phyloP scores from a whole-genome alignment of 2,888 invertebrate species.

The Agrochola lota region DNA sequence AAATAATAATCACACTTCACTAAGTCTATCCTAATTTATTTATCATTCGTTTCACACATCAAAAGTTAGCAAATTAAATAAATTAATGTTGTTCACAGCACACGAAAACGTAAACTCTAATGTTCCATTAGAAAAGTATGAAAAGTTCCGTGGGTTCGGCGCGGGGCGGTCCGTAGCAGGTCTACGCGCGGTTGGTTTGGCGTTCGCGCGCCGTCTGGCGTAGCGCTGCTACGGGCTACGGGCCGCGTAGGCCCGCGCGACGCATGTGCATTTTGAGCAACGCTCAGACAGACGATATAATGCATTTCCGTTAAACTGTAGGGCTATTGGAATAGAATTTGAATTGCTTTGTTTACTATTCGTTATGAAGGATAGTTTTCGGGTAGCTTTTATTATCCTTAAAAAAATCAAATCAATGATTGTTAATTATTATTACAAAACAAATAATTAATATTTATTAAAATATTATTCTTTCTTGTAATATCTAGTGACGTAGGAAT shows the following conservation, averaged over 20 bases:
- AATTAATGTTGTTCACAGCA: slow-evolving; percentile 67
- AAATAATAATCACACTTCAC: slow-evolving; percentile 63
- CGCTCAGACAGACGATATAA: slow-evolving; percentile 47
- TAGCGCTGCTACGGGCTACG: slow-evolving; percentile 73
- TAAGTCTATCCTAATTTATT: slow-evolving; percentile 52
- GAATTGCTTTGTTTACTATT: slow-evolving; percentile 50
- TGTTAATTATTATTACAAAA: neutral
- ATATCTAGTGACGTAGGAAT: neutral
- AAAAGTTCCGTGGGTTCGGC: slow-evolving; percentile 83
- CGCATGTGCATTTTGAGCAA: slow-evolving; percentile 86
- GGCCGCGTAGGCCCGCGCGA: slow-evolving; percentile 76
- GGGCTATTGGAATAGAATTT: slow-evolving; percentile 54
- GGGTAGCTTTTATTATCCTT: slow-evolving; percentile 5
- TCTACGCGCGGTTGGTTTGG: slow-evolving; percentile 80
- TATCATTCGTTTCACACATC: slow-evolving; percentile 65
- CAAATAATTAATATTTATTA: neutral
- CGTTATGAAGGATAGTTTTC: slow-evolving; percentile 35
- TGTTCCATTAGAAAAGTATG: slow-evolving; percentile 83
- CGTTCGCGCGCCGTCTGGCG: slow-evolving; percentile 87
- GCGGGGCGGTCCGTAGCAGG: slow-evolving; percentile 78
- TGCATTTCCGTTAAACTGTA: slow-evolving; percentile 69
- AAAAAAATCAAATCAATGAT: neutral
- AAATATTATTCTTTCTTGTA: neutral
- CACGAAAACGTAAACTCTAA: slow-evolving; percentile 67
- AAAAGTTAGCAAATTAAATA: slow-evolving; percentile 70